Percentiles rank a stretch among this genome's conserved stretches.
Conservation (phyloP, 2,113 vertebrate species). For the Xenopus laevis region DNA sequence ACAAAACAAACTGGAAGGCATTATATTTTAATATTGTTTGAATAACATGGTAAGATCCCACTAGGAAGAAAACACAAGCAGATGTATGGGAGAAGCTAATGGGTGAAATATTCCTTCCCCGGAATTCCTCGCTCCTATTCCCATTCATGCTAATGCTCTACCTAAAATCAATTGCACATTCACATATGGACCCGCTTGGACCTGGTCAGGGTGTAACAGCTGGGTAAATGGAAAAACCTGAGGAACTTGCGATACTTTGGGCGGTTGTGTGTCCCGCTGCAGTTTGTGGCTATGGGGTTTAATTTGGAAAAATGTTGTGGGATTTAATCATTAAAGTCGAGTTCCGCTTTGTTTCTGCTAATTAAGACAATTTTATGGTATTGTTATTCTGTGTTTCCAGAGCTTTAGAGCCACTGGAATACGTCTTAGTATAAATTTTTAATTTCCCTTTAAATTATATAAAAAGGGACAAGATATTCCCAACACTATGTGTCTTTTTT, state of each 20-base stretch:
- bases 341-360: background rate
- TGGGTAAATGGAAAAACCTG: background rate
- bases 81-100: background rate
- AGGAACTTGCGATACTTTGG: background rate
- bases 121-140: background rate
- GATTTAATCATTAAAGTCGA: background rate
- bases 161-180: background rate
- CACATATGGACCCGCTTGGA: background rate
- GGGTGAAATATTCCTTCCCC: too few species aligned
- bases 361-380: too few species aligned
- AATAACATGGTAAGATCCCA: background rate
- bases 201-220: background rate
- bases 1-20: background rate
- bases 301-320: background rate
- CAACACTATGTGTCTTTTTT: too few species aligned
- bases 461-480: too few species aligned
- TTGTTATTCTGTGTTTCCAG: too few species aligned
- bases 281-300: background rate
- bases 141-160: background rate
- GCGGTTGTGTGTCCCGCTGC: background rate
- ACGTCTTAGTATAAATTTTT: too few species aligned
- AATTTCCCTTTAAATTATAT: too few species aligned
- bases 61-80: background rate
- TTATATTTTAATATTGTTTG: slow-evolving; percentile 2
- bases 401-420: too few species aligned